Evolutionary conservation across 1,140 invertebrate genomes (phyloP), one percentile per base, ranked within the genome.

Genomic region (Halesus radiatus): DNA sequence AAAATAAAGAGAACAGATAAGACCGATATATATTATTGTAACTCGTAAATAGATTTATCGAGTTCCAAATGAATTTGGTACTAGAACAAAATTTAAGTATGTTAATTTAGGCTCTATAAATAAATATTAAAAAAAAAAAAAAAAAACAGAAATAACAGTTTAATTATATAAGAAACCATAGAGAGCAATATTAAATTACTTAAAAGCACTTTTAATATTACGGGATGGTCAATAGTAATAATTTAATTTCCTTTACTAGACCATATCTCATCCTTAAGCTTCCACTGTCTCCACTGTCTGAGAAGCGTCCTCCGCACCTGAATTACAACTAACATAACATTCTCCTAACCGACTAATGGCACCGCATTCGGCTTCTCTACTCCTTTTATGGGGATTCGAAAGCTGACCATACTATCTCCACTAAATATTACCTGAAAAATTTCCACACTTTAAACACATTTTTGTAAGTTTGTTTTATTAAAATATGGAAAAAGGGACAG

Each of bases 181-280:
- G 70, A 81, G 80, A 81, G 80, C 80, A 81, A 81, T 81, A 81
- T 54, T 81, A 81, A 78, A 78, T 81, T 79, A 81, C 80, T 79
- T 81, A 79, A 74, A 80, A 76, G 79, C 79, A 80, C 79, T 45
- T 80, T 45, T 76, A 78, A 78, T 81, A 79, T 60, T 73, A 81
- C 68, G 54, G 52, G 76, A 80, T 75, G 73, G 45, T 75, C 79
- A 75, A 80, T 80, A 76, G 26, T 74, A 45, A 80, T 60, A 45
- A 60, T 45, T 76, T 62, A 60, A 76, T 60, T 76, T 56, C 56
- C 64, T 16, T 16, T 68, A 70, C 37, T 70, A 70, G 66, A 50
- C 37, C 66, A 45, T 64, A 56, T 64, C 5, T 26, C 60, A 56
- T n/a, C 54, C 54, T 56, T 5, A n/a, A 56, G 54, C 54, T 18